Evolutionary conservation across 2,888 invertebrate species (phyloP).

Genomic region (Protonemura montana): DNA sequence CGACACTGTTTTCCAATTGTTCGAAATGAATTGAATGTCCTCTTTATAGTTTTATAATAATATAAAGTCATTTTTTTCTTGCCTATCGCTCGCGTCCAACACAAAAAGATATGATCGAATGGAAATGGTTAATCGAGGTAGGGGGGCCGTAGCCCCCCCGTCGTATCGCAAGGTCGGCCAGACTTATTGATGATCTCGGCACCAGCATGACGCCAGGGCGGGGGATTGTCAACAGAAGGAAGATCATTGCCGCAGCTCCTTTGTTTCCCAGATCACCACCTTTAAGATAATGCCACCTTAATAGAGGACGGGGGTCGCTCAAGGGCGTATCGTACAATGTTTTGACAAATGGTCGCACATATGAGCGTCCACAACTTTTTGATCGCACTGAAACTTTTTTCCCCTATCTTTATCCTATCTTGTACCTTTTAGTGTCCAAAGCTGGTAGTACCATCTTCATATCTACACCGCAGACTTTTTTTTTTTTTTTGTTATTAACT

Average conservation of each 20-base stretch:
- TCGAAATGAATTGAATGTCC: neutral
- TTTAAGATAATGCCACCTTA: neutral
- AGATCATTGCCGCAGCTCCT: constrained; percentile 9
- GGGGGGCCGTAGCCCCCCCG: constrained; percentile 26
- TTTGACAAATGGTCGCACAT: neutral
- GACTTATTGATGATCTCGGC: constrained; percentile 44
- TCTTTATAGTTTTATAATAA: constrained; percentile 12
- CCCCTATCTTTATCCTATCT: neutral
- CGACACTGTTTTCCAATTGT: constrained; percentile 12
- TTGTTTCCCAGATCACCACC: constrained; percentile 22
- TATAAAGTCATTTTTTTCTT: neutral
- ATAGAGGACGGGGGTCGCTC: neutral
- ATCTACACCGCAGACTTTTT: neutral
- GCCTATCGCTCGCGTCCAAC: neutral
- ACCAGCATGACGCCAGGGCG: constrained; percentile 41
- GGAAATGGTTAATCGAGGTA: constrained; percentile 37
- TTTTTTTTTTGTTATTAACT: neutral
- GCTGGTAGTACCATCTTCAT: neutral
- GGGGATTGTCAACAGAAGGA: constrained; percentile 47
- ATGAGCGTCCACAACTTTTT: neutral
- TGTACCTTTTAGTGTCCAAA: neutral
- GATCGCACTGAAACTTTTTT: neutral
- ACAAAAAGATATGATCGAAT: constrained; percentile 44
- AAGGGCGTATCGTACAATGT: neutral
- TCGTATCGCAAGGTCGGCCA: constrained; percentile 26